Evolutionary conservation across 2,113 vertebrate genomes (phyloP).

Genomic region (Corvus moneduloides): DNA sequence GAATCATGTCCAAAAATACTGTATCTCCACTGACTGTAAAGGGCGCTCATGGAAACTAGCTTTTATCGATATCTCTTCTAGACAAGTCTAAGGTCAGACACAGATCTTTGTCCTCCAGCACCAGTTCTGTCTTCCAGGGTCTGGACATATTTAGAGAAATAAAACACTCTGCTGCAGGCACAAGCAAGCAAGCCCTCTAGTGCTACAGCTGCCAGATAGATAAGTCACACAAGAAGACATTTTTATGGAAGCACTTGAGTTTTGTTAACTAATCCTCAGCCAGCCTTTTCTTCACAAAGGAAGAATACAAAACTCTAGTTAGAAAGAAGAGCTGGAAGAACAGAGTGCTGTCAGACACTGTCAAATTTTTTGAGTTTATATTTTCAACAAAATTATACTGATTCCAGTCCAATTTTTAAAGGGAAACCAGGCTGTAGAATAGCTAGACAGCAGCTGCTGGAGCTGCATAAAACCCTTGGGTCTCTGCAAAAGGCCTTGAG

Average conservation of each 20-base stretch:
- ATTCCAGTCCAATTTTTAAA: neutral
- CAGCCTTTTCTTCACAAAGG: neutral
- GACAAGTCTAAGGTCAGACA: neutral
- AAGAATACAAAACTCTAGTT: neutral
- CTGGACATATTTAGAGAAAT: neutral
- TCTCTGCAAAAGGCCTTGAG: neutral
- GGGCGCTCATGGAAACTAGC: neutral
- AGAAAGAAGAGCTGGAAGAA: constrained; percentile 1
- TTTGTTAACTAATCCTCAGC: neutral
- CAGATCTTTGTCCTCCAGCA: neutral
- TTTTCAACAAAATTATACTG: neutral
- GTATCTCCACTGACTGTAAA: neutral
- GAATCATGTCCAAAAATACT: constrained; percentile 30
- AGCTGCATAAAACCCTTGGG: neutral
- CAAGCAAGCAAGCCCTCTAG: neutral
- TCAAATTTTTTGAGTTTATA: neutral
- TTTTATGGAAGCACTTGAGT: neutral
- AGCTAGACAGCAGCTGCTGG: neutral
- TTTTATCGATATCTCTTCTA: neutral
- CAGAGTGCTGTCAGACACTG: neutral
- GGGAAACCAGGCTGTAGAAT: neutral
- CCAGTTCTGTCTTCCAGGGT: neutral
- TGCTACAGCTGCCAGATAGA: neutral
- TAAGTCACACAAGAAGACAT: neutral
- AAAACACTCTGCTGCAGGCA: neutral